Evolutionary conservation across 1,140 invertebrate species (phyloP).

Genomic region (Yoshiicerus persimilis): DNA sequence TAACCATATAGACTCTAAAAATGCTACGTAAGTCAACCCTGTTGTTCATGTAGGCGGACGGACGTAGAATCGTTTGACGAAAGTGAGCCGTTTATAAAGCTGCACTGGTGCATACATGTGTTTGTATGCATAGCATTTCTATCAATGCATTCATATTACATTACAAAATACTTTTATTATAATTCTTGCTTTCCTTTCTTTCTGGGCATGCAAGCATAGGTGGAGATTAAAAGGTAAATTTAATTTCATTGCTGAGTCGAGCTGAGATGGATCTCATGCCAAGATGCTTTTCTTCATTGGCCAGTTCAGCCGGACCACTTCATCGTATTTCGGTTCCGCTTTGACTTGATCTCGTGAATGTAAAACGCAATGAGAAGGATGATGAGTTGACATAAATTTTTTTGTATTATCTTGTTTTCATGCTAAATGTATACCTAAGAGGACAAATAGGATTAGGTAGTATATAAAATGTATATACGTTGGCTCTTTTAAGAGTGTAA

Average conservation of each 20-base stretch:
- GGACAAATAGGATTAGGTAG: constrained; percentile 10
- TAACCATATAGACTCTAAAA: too few relatives aligned
- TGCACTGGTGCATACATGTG: too few relatives aligned
- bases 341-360: not conserved
- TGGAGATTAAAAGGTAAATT: not conserved
- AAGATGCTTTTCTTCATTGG: not conserved
- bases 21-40: too few relatives aligned
- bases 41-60: not conserved
- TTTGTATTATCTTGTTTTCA: not conserved
- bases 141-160: not conserved
- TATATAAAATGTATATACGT: too few relatives aligned
- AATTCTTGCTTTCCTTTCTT: not conserved
- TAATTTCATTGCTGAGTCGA: not conserved
- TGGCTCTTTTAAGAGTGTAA: too few relatives aligned
- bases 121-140: too few relatives aligned
- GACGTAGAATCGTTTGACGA: too few relatives aligned
- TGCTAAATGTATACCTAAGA: not conserved
- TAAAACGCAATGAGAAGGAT: not conserved
- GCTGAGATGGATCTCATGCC: not conserved
- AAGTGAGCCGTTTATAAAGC: not conserved
- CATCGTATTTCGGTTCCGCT: not conserved
- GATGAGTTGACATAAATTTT: not conserved
- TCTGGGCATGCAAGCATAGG: not conserved
- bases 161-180: not conserved
- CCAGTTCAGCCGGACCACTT: not conserved